Percentiles rank a stretch among this genome's conserved stretches.
phyloP scores from a whole-genome alignment of 2,797 vertebrate species.

The Staurois parvus region DNA sequence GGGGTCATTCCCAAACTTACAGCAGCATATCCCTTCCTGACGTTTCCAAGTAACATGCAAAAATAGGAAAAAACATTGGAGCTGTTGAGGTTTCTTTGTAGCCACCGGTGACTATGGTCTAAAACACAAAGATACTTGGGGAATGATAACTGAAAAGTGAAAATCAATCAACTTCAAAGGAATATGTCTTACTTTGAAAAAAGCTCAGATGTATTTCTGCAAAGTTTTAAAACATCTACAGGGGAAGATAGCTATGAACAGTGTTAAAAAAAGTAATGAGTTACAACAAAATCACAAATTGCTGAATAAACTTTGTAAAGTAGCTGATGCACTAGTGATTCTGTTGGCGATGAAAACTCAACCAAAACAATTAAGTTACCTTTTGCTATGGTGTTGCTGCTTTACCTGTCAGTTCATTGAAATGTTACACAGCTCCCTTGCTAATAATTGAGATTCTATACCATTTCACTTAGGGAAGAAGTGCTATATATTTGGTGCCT shows the following conservation, averaged over 20 bases:
- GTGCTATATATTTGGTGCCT: too few species aligned
- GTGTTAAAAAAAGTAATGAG: too few species aligned
- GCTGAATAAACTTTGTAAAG: too few species aligned
- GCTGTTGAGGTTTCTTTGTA: conserved; percentile 69
- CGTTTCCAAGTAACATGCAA: conserved; percentile 76
- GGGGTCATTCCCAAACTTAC: conserved; percentile 75
- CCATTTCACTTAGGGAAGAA: too few species aligned
- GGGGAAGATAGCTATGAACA: neutral
- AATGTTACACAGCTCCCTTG: too few species aligned
- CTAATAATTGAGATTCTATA: too few species aligned
- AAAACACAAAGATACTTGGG: conserved; percentile 67
- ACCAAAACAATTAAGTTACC: too few species aligned
- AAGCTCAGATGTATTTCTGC: neutral
- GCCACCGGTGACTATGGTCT: conserved; percentile 60
- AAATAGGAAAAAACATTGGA: conserved; percentile 79
- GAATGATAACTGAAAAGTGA: neutral
- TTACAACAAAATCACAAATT: too few species aligned
- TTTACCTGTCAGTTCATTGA: too few species aligned
- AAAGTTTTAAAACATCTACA: neutral
- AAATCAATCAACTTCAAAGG: conserved; percentile 25
- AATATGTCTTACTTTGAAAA: neutral
- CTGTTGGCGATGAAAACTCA: too few species aligned
- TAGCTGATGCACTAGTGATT: too few species aligned
- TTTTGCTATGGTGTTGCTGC: too few species aligned
- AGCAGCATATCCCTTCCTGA: conserved; percentile 73